Conservation (phyloP, 2,113 vertebrate genomes). For the Heterotis niloticus region DNA sequence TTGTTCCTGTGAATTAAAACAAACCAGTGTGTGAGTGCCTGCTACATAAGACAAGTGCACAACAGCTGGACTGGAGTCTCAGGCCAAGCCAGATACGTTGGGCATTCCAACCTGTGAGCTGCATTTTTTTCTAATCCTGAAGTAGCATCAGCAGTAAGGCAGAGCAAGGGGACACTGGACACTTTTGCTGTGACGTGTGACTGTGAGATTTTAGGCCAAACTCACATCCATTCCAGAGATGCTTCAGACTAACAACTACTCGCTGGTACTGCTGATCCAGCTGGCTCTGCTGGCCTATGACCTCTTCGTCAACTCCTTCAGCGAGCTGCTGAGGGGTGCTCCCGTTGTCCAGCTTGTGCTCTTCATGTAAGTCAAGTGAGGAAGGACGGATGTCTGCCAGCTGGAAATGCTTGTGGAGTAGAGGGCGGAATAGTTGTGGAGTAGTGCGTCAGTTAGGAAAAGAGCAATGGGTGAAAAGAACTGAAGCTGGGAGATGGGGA, state of each 20-base stretch:
- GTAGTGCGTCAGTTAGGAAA: background rate
- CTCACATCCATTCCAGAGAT: slow-evolving; percentile 58
- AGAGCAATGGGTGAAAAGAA: too few relatives aligned
- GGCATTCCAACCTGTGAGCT: background rate
- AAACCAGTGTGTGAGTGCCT: too few relatives aligned
- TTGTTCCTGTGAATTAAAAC: too few relatives aligned
- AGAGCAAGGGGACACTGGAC: background rate
- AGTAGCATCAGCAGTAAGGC: background rate
- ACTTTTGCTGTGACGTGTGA: too few relatives aligned
- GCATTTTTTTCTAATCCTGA: background rate
- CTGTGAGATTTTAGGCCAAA: background rate
- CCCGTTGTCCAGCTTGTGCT: slow-evolving; percentile 89
- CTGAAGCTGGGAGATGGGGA: too few relatives aligned
- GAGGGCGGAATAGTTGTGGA: background rate
- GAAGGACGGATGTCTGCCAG: background rate
- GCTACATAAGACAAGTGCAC: too few relatives aligned
- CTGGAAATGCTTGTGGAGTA: too few relatives aligned
- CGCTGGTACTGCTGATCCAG: slow-evolving; percentile 89
- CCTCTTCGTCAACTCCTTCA: slow-evolving; percentile 94
- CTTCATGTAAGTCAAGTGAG: slow-evolving; percentile 81
- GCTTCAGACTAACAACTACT: slow-evolving; percentile 91
- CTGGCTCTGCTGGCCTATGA: slow-evolving; percentile 82
- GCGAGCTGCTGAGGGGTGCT: slow-evolving; percentile 79
- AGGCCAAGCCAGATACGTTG: background rate
- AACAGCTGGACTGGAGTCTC: background rate